Evolutionary conservation across 2,888 invertebrate species (phyloP), one percentile per base, ranked within the genome.

Genomic region (Aspidiotus rigidus): DNA sequence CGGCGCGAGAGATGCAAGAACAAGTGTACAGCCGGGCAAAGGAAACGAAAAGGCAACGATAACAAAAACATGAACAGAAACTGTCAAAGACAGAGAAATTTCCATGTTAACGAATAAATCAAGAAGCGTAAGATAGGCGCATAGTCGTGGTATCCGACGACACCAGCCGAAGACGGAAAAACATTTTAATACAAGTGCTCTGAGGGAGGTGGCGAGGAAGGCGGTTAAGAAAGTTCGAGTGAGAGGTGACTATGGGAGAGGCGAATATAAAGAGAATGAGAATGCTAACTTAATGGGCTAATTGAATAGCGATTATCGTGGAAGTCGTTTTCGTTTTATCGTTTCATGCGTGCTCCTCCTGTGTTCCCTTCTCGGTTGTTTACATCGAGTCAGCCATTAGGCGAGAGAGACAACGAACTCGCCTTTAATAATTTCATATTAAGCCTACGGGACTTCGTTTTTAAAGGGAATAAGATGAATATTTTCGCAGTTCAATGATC

Each of bases 281-380:
- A 49, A 39, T 54, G 54, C 40, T 10, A 17, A 54, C 64, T 53
- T 64, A 64, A 64, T 64, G 64, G 64, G 64, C 64, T 64, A 64
- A 64, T 64, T 64, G 64, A 64, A 64, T 64, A 64, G 64, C 64
- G 64, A 64, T 64, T 64, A 64, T 64, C 64, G 54, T 64, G 54
- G 54, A 64, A 64, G 64, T 54, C 64, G 49, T 64, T 64, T 64
- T 64, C 64, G 54, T 64, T 64, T 64, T 64, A 64, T 64, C 64
- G 64, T 64, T 64, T 64, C 64, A 39, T 49, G 62, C 15, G 53
- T 28, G 62, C 53, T 49, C 44, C 44, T 44, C 28, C 62, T 41
- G 17, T 49, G 49, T 8, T 16, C 41, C n/a, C 42, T 1, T 16
- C 6, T 11, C 62, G 53, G 17, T 10, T 7, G 28, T 49, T 41